A percentile compares a stretch with the other conserved stretches of the same genome.
These are phyloP conservation scores for Drosophila nigritarsus DNA, from an alignment of 2,888 invertebrate species.

Conservation along the genomic window DNA sequence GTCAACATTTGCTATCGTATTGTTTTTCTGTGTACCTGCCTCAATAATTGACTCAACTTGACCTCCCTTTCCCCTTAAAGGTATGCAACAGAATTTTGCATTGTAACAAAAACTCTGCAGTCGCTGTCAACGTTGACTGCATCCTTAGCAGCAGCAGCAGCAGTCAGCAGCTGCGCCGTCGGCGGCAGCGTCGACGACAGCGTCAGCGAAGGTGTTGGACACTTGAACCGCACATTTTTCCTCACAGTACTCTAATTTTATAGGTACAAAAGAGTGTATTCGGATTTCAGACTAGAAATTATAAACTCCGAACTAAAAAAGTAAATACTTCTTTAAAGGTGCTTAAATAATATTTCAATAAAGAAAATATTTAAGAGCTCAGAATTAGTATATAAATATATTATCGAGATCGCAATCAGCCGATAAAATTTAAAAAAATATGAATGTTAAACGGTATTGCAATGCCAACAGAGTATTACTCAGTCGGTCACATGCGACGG, in stretches of 20 bases:
- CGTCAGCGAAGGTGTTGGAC: conserved; percentile 70
- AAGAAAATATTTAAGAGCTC: neutral
- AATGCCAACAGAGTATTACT: neutral
- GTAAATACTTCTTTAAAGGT: neutral
- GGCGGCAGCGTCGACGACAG: conserved; percentile 32
- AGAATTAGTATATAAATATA: neutral
- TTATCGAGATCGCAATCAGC: neutral
- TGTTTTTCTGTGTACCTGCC: conserved; percentile 50
- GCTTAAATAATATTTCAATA: neutral
- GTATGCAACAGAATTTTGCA: conserved; percentile 72
- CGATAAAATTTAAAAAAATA: neutral
- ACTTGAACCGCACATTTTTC: conserved; percentile 80
- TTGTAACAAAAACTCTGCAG: conserved; percentile 27
- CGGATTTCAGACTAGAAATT: neutral
- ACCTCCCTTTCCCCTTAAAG: conserved; percentile 42
- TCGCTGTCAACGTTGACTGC: conserved; percentile 35
- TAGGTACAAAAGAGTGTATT: neutral
- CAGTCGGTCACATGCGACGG: neutral
- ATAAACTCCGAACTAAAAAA: neutral
- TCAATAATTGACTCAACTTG: conserved; percentile 75
- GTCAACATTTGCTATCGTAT: conserved; percentile 28
- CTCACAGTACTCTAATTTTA: conserved; percentile 56
- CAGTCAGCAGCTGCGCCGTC: conserved; percentile 34
- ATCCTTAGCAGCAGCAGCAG: conserved; percentile 43
- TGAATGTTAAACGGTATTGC: neutral